phyloP scores from a whole-genome alignment of 2,113 vertebrate species.

The Mustela nigripes region DNA sequence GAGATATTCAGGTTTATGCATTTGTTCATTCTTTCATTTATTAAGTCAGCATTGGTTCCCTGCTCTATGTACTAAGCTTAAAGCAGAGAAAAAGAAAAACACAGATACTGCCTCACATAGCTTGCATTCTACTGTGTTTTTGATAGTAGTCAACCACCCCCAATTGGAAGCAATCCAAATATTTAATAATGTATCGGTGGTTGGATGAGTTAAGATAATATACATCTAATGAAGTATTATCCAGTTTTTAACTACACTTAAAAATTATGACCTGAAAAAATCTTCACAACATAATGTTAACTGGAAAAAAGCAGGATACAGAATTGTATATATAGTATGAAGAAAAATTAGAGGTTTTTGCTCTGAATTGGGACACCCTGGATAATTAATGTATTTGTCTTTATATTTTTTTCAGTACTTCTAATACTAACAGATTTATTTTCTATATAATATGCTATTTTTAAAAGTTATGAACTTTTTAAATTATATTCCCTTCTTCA shows the following conservation, averaged over 20 bases:
- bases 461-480: not conserved
- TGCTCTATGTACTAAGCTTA: not conserved
- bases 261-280: slow-evolving; percentile 13
- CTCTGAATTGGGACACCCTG: not conserved
- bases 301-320: not conserved
- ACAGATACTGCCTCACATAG: not conserved
- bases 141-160: not conserved
- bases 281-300: not conserved
- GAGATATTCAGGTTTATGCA: not conserved
- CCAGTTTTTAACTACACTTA: not conserved
- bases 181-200: not conserved
- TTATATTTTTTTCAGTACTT: not conserved
- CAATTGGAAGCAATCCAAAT: not conserved
- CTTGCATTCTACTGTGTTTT: not conserved
- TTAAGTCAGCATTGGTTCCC: not conserved
- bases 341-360: not conserved
- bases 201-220: not conserved
- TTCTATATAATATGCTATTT: not conserved
- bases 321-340: not conserved
- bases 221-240: not conserved
- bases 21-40: not conserved
- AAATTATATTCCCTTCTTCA: not conserved
- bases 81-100: not conserved
- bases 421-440: not conserved
- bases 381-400: not conserved